Base-by-base conservation (phyloP, 2,888 invertebrate genomes). In the Pseudococcus jackbeardsleyi region DNA sequence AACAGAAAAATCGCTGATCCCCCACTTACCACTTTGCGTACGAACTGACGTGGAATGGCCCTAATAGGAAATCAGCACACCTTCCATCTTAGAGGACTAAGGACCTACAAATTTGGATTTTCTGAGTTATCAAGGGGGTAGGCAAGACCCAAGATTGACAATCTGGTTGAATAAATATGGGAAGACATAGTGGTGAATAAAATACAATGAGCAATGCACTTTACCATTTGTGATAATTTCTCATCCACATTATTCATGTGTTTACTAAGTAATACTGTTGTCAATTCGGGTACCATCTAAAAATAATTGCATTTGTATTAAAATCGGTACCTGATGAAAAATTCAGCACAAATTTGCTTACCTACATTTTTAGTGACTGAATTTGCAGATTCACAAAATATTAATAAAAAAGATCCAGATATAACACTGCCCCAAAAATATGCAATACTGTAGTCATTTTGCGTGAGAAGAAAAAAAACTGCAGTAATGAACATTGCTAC, bases 211-310 rank as follows among this genome's bases (percentile, higher is more conserved):
- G 12, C 8, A 11, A 46, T 12, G 9, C 1, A 19, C n/a, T 19
- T 79, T n/a, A 79, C 79, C 79, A 33, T 79, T 42, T 79, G 39
- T n/a, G 42, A 22, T 79, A n/a, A 42, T n/a, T 79, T 42, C 17
- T 8, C 15, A 42, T 79, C 15, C 42, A 7, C 42, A 2, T 79
- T 79, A 7, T 9, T 42, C 17, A 42, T 5, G 9, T 79, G 42
- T 79, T 42, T n/a, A n/a, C 22, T 42, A 8, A 79, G 42, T 42
- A 79, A 19, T 79, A 15, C 42, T 9, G 2, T 79, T n/a, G 19
- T 79, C 12, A 79, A 8, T 22, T 79, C 17, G 11, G 1, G 26
- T 33, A 33, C 26, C 26, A 33, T n/a, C 17, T 79, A 15, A 46
- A 39, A 19, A 79, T 33, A 2, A 33, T 33, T 33, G 26, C 26